Evolutionary conservation across 2,113 vertebrate species (phyloP).

Genomic region (Bambusicola thoracicus): DNA sequence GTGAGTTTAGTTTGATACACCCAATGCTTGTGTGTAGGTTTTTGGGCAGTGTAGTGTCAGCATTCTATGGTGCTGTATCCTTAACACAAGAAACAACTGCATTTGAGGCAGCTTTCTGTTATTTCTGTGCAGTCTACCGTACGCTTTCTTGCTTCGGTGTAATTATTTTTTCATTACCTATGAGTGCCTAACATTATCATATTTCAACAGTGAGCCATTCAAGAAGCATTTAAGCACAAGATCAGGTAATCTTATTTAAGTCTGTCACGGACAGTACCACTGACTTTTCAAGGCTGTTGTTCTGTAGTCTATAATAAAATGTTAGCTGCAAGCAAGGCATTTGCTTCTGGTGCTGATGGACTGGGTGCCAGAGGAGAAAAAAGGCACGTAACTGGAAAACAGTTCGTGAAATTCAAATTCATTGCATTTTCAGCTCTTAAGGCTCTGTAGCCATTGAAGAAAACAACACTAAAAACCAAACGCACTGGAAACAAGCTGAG

Average conservation of each 20-base stretch:
- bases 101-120: not conserved
- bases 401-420: not conserved
- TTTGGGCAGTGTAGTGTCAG: not conserved
- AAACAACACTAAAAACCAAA: no score
- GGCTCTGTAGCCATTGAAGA: not conserved
- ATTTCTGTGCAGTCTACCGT: not conserved
- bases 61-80: not conserved
- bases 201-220: not conserved
- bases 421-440: not conserved
- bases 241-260: not conserved
- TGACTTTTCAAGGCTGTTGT: not conserved
- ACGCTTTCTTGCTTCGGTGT: not conserved
- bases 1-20: not conserved
- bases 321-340: not conserved
- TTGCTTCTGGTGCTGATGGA: not conserved
- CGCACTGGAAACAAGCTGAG: not conserved
- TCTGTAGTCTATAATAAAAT: not conserved
- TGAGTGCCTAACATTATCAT: not conserved
- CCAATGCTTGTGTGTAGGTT: not conserved
- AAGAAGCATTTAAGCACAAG: not conserved
- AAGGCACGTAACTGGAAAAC: not conserved
- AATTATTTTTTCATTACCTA: not conserved
- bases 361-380: no score
- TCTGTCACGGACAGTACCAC: not conserved
- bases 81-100: not conserved